phyloP scores from a whole-genome alignment of 2,888 invertebrate species.

The Eurytoma adleriae region DNA sequence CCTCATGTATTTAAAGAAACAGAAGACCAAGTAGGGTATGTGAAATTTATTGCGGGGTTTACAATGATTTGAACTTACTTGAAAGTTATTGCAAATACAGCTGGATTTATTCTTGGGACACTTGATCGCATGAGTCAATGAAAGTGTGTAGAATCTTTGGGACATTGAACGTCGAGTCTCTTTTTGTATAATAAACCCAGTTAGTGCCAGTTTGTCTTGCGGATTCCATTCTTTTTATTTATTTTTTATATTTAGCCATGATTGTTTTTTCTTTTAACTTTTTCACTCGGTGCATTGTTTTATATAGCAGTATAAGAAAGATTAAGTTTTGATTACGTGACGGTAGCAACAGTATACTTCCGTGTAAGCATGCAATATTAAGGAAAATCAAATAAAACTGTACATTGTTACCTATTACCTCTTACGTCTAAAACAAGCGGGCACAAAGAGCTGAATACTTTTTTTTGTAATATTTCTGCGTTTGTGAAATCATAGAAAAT shows the following conservation, averaged over 20 bases:
- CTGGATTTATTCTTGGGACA: not conserved
- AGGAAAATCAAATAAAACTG: not conserved
- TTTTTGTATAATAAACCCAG: not conserved
- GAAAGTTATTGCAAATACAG: not conserved
- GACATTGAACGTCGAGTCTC: not conserved
- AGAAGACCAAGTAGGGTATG: slow-evolving; percentile 56
- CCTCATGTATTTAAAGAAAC: slow-evolving; percentile 65
- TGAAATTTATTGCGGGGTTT: not conserved
- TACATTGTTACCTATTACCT: not conserved
- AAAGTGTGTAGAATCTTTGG: slow-evolving; percentile 5
- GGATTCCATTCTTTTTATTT: slow-evolving; percentile 1
- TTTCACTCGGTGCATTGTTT: not conserved
- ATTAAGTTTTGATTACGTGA: not conserved
- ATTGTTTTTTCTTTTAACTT: not conserved
- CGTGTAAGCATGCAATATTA: not conserved
- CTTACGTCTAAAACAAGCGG: not conserved
- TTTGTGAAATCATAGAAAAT: not conserved
- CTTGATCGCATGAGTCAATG: not conserved
- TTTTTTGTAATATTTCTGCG: not conserved
- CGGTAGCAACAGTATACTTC: not conserved
- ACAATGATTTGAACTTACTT: too few species aligned
- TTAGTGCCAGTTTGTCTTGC: not conserved
- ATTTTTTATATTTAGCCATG: not conserved
- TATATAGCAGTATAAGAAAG: not conserved
- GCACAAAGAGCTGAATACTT: not conserved